These are phyloP conservation scores for Pseudorectes ferrugineus DNA, from an alignment of 2,113 vertebrate species.

Conservation along the genomic window DNA sequence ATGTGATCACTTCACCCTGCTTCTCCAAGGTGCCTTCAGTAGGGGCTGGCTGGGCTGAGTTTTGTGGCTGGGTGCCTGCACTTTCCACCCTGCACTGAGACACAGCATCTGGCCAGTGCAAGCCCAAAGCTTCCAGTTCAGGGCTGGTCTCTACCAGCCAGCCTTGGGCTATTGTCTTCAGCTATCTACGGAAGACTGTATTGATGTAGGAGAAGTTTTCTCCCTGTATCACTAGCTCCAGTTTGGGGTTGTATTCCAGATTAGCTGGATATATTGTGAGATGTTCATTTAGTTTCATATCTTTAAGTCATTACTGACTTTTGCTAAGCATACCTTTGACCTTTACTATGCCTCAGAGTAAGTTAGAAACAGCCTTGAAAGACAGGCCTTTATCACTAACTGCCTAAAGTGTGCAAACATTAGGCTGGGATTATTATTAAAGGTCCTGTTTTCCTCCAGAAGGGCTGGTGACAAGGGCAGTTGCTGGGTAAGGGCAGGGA, in stretches of 20 bases:
- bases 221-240: not conserved
- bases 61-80: accelerated
- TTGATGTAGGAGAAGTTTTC: not conserved
- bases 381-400: not conserved
- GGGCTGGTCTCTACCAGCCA: not conserved
- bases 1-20: not conserved
- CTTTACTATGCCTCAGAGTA: not conserved
- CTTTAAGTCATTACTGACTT: not conserved
- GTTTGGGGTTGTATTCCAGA: not conserved
- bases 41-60: not conserved
- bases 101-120: accelerated
- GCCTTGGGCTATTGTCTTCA: not conserved
- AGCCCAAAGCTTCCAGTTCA: not conserved
- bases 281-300: not conserved
- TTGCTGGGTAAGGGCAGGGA: not conserved
- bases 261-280: not conserved
- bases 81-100: not conserved
- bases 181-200: not conserved
- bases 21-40: accelerated
- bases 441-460: not conserved
- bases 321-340: not conserved
- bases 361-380: not conserved
- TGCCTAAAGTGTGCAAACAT: not conserved
- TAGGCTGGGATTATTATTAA: not conserved
- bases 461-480: not conserved